These are phyloP conservation scores for Altica lythri DNA, from an alignment of 2,888 invertebrate species.

Conservation along the genomic window DNA sequence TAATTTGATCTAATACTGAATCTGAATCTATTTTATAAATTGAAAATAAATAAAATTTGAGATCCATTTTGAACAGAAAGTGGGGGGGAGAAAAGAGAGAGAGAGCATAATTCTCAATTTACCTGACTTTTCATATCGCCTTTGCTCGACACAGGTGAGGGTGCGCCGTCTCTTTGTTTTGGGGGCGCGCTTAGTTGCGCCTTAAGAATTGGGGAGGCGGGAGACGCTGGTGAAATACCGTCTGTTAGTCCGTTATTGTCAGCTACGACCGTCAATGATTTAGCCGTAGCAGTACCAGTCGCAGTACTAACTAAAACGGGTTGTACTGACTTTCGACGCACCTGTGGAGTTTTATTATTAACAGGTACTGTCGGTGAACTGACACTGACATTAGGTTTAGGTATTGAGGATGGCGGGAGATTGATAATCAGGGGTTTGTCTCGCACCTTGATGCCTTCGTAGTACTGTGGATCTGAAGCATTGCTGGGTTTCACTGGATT, in stretches of 20 bases:
- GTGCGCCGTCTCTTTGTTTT: slow-evolving; percentile 55
- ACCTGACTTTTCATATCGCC: slow-evolving; percentile 63
- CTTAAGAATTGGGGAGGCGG: slow-evolving; percentile 80
- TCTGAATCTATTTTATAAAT: too few species aligned
- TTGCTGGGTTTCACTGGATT: slow-evolving; percentile 69
- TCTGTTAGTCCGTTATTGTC: slow-evolving; percentile 34
- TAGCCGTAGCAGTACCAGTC: slow-evolving; percentile 18
- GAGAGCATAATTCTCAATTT: too few species aligned
- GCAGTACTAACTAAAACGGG: slow-evolving; percentile 26
- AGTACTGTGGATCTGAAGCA: slow-evolving; percentile 62
- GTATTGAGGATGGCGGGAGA: slow-evolving; percentile 49
- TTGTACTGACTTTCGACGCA: slow-evolving; percentile 38
- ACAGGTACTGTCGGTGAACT: slow-evolving; percentile 25
- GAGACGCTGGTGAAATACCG: slow-evolving; percentile 59
- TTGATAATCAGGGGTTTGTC: slow-evolving; percentile 63
- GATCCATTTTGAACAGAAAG: too few species aligned
- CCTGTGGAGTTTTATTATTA: slow-evolving; percentile 35
- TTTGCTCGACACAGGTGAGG: slow-evolving; percentile 51
- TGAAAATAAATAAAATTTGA: too few species aligned
- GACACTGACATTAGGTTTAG: slow-evolving; percentile 35
- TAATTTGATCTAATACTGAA: too few species aligned
- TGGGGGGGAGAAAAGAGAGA: too few species aligned
- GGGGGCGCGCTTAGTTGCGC: slow-evolving; percentile 79
- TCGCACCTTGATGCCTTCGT: slow-evolving; percentile 72
- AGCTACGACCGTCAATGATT: slow-evolving; percentile 33